Evolutionary conservation across 2,797 vertebrate genomes (phyloP).

Genomic region (Channa striata): DNA sequence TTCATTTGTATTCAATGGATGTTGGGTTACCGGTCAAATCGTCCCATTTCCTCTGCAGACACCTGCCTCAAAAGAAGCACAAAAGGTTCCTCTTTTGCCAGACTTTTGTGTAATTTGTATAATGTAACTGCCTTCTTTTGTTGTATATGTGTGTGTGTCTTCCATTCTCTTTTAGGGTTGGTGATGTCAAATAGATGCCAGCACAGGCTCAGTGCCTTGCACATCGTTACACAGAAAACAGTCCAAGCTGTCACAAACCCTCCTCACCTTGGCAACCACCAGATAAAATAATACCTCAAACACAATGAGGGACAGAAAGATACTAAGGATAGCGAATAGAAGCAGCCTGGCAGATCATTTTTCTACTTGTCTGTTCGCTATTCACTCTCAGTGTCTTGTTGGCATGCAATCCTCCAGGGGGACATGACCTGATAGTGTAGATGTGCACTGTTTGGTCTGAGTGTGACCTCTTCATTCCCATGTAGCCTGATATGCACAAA

Average conservation of each 20-base stretch:
- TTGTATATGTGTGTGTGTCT: slow-evolving; percentile 1
- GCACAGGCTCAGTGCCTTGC: slow-evolving; percentile 7
- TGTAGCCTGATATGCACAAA: slow-evolving; percentile 44
- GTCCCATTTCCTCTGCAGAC: slow-evolving; percentile 22
- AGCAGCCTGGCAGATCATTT: slow-evolving; percentile 56
- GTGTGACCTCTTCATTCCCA: slow-evolving; percentile 44
- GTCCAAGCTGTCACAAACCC: slow-evolving; percentile 19
- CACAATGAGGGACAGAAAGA: slow-evolving; percentile 51
- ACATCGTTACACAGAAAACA: slow-evolving; percentile 11
- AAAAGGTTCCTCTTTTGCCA: slow-evolving; percentile 9
- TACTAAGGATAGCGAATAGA: slow-evolving; percentile 35
- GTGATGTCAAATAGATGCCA: slow-evolving; percentile 2
- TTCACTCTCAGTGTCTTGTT: slow-evolving; percentile 49
- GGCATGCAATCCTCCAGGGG: slow-evolving; percentile 51
- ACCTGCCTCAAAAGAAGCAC: slow-evolving; percentile 18
- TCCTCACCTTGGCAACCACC: slow-evolving; percentile 1
- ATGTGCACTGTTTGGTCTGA: slow-evolving; percentile 34
- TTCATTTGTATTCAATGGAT: slow-evolving; percentile 45
- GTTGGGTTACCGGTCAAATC: slow-evolving; percentile 48
- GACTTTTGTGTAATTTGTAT: not conserved
- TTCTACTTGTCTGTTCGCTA: slow-evolving; percentile 47
- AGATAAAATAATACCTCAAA: slow-evolving; percentile 42
- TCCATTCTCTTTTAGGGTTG: not conserved
- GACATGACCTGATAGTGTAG: slow-evolving; percentile 62
- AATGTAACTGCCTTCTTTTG: not conserved